phyloP scores from a whole-genome alignment of 1,140 invertebrate species.

The Danaus plexippus region DNA sequence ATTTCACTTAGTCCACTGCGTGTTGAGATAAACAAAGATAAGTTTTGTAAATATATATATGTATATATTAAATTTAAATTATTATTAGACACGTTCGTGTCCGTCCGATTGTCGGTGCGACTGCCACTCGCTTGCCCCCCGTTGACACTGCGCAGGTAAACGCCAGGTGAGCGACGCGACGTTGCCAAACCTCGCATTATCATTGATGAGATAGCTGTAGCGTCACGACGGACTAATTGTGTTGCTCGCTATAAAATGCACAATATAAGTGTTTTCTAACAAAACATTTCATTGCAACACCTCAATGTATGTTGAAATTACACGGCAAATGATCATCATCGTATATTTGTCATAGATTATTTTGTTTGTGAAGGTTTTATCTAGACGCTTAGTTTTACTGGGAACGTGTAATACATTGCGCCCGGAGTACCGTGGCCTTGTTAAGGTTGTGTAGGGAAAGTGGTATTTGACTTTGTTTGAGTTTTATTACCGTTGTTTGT shows the following conservation, averaged over 20 bases:
- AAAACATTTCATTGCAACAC: conserved; percentile 4
- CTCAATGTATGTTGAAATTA: conserved; percentile 21
- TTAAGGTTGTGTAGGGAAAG: conserved; percentile 32
- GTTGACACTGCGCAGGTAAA: conserved; percentile 68
- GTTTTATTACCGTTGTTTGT: conserved; percentile 2
- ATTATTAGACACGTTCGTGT: conserved; percentile 36
- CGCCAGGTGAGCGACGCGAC: conserved; percentile 59
- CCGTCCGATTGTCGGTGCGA: conserved; percentile 51
- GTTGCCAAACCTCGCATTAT: conserved; percentile 67
- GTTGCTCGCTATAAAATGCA: conserved; percentile 36
- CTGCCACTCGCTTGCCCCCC: conserved; percentile 56
- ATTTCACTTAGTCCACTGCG: conserved; percentile 21
- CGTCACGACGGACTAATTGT: conserved; percentile 44
- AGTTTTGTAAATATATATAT: conserved; percentile 24
- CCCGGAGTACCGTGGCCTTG: conserved; percentile 24
- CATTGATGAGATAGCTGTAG: conserved; percentile 64
- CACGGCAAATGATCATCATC: conserved; percentile 7
- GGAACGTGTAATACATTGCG: conserved; percentile 31
- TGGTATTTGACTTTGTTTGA: conserved; percentile 26
- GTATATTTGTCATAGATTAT: conserved; percentile 21
- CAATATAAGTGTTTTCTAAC: conserved; percentile 14
- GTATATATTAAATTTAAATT: conserved; percentile 11
- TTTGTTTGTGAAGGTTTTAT: conserved; percentile 25
- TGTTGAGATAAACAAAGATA: conserved; percentile 2
- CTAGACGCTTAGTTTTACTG: conserved; percentile 19